Evolutionary conservation across 2,888 invertebrate genomes (phyloP).

Genomic region (Nezara viridula): DNA sequence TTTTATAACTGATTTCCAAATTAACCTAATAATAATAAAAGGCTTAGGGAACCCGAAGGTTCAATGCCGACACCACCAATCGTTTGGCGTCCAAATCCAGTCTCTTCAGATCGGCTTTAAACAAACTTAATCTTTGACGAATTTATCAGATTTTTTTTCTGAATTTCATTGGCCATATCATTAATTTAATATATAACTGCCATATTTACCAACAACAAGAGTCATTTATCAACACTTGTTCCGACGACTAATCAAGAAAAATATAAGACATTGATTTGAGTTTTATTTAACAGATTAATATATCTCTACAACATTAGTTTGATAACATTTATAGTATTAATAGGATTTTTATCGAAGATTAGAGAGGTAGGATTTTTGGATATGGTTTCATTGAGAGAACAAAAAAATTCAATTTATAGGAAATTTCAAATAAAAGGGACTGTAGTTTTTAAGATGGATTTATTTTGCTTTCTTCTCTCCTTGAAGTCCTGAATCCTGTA

Average conservation of each 20-base stretch:
- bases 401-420: background rate
- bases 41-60: too few species aligned
- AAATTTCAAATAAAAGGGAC: slow-evolving; percentile 1
- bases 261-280: slow-evolving; percentile 50
- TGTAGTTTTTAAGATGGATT: background rate
- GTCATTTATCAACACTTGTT: slow-evolving; percentile 44
- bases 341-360: background rate
- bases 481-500: slow-evolving; percentile 55
- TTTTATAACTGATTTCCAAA: too few species aligned
- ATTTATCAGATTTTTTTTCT: too few species aligned
- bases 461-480: slow-evolving; percentile 54
- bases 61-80: too few species aligned
- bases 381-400: background rate
- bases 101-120: too few species aligned
- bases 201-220: slow-evolving; percentile 51
- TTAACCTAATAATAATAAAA: too few species aligned
- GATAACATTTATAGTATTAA: slow-evolving; percentile 38
- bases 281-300: slow-evolving; percentile 40
- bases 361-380: slow-evolving; percentile 40
- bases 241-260: slow-evolving; percentile 27
- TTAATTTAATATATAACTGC: too few species aligned
- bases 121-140: too few species aligned
- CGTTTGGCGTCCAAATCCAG: too few species aligned
- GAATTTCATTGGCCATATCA: too few species aligned
- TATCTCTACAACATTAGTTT: slow-evolving; percentile 38